Conservation (phyloP, 2,888 invertebrate genomes). For the Euzetes globulus region DNA sequence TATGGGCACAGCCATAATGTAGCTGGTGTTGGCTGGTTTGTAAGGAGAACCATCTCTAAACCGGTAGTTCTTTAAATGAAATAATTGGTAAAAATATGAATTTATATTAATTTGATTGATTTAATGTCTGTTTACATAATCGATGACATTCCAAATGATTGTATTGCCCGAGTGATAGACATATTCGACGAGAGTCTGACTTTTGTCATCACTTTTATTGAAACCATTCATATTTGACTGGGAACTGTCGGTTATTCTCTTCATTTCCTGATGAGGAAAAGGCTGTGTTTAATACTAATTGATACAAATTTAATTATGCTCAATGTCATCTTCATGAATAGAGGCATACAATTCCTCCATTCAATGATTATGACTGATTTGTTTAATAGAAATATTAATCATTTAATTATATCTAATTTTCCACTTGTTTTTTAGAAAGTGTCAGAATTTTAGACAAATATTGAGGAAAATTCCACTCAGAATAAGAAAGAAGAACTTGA, state of each 20-base stretch:
- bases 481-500: no score
- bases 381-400: no score
- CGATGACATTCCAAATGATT: background rate
- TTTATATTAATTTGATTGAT: background rate
- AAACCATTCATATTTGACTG: constrained; percentile 11
- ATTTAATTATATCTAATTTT: no score
- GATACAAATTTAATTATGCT: no score
- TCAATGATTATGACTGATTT: no score
- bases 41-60: constrained; percentile 1
- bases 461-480: no score
- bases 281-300: background rate
- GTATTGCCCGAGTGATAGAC: background rate
- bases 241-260: background rate
- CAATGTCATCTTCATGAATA: no score
- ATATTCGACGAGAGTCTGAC: background rate
- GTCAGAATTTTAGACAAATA: no score
- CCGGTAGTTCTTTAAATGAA: background rate
- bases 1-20: background rate
- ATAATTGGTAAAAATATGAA: background rate
- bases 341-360: no score
- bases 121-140: background rate
- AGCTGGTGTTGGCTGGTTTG: background rate
- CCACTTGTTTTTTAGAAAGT: no score
- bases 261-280: background rate
- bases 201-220: background rate